Evolutionary conservation across 1,140 invertebrate genomes (phyloP), one percentile per base, ranked within the genome.

Genomic region (Hypothenemus hampei): DNA sequence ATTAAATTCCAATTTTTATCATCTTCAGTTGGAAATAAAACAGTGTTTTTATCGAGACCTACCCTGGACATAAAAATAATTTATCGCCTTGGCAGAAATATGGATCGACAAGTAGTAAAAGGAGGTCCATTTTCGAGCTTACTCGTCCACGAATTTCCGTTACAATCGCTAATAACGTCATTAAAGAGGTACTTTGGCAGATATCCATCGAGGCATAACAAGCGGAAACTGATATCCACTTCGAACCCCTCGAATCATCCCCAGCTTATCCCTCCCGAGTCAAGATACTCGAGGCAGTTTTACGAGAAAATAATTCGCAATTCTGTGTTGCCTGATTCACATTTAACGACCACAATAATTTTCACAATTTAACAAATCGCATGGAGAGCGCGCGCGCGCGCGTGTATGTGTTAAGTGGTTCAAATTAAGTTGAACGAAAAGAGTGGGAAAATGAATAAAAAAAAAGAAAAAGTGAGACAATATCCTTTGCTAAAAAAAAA

Each of bases 341-440:
- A 13, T 31, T 31, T 8, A 31, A 31, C 13, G 26, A 13, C 26
- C 13, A 8, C 26, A 31, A 31, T 8, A 31, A 8, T 31, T 13
- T n/a, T n/a, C n/a, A n/a, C n/a, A n/a, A n/a, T n/a, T n/a, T n/a
- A n/a, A n/a, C n/a, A n/a, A n/a, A n/a, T n/a, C n/a, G n/a, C n/a
- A n/a, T n/a, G n/a, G n/a, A n/a, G n/a, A n/a, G n/a, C n/a, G n/a
- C n/a, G n/a, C n/a, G n/a, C n/a, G n/a, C n/a, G n/a, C n/a, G n/a
- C n/a, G n/a, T n/a, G n/a, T n/a, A n/a, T n/a, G n/a, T n/a, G n/a
- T 31, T 13, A 43, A 22, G 22, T 43, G 10, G 21, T 46, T 22
- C 48, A 50, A 50, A 50, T 50, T 21, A 48, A 48, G 45, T 48
- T 31, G 29, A n/a, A n/a, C n/a, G n/a, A n/a, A n/a, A n/a, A n/a